Evolutionary conservation across 1,140 invertebrate genomes (phyloP), one percentile per base, ranked within the genome.

Genomic region (Pogonomyrmex barbatus): DNA sequence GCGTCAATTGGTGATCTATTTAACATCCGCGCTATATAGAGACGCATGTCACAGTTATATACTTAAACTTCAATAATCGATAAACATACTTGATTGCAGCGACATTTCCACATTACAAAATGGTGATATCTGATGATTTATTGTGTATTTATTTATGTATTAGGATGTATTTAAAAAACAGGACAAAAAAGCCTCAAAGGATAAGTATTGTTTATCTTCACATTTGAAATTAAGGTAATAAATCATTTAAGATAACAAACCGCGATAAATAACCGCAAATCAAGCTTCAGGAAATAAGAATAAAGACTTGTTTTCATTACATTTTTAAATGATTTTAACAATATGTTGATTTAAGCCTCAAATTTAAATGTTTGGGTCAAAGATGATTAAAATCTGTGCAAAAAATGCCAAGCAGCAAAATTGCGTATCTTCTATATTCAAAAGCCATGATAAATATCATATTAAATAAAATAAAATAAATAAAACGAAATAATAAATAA

Each of bases 61-160:
- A 60, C 45, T 73, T 60, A 83, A 62, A 75, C 42, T 58, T 83
- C 68, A 50, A 75, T 83, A 83, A 83, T 83, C 79, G 71, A 83
- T 83, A 83, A 83, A n/a, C 12, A 36, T 17, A 30, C 42, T 36
- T 33, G 76, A 45, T 79, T 54, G 62, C 62, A 52, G 12, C 24
- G 17, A 63, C n/a, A 9, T 24, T 62, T 33, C n/a, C 5, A 47
- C 24, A 58, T 54, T 81, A 24, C 14, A 8, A 81, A 78, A 81
- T 42, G 5, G 6, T 24, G 42, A 78, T n/a, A 47, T 68, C 12
- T 63, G 47, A 42, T 17, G 2, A 5, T 17, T 0, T n/a, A n/a
- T n/a, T n/a, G n/a, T n/a, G n/a, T n/a, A n/a, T n/a, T n/a, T n/a
- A n/a, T n/a, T n/a, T 65, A 6, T 8, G n/a, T 24, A 6, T 67